Conservation (phyloP, 2,113 vertebrate genomes). For the Nanorana parkeri region DNA sequence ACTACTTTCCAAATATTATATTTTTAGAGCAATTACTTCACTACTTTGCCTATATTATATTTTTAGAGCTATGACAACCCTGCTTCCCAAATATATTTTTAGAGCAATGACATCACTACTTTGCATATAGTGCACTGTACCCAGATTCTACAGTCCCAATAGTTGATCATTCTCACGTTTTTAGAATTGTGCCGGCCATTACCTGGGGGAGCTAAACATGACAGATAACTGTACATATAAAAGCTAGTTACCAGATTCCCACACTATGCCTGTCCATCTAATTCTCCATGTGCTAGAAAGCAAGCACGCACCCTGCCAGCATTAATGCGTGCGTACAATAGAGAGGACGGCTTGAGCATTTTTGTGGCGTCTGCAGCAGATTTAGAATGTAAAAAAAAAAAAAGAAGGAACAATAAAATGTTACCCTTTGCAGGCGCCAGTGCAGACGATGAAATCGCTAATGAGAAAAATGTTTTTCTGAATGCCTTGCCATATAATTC, state of each 20-base stretch:
- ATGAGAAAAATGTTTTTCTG: conserved; percentile 55
- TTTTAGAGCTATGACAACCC: no score
- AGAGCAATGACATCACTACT: no score
- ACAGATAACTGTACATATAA: conserved; percentile 16
- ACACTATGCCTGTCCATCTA: conserved; percentile 34
- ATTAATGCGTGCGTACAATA: conserved; percentile 38
- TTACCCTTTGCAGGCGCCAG: conserved; percentile 61
- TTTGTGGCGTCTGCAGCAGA: conserved; percentile 59
- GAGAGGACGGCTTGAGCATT: conserved; percentile 52
- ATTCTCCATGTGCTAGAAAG: conserved; percentile 33
- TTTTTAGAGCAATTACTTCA: no score
- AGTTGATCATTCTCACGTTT: no score
- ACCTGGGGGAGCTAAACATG: conserved; percentile 7
- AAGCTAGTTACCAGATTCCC: conserved; percentile 27
- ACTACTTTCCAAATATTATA: no score
- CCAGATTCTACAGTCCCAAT: no score
- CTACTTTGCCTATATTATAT: no score
- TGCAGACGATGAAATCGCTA: conserved; percentile 59
- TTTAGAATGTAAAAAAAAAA: conserved; percentile 61
- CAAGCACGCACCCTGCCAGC: conserved; percentile 21
- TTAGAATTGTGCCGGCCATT: conserved; percentile 5
- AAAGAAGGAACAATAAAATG: conserved; percentile 59
- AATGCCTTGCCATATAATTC: conserved; percentile 58
- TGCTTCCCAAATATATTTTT: no score
- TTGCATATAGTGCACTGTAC: no score